Percentiles rank a stretch among this genome's conserved stretches.
phyloP scores from a whole-genome alignment of 2,113 vertebrate genomes.

The Pluvialis apricaria region DNA sequence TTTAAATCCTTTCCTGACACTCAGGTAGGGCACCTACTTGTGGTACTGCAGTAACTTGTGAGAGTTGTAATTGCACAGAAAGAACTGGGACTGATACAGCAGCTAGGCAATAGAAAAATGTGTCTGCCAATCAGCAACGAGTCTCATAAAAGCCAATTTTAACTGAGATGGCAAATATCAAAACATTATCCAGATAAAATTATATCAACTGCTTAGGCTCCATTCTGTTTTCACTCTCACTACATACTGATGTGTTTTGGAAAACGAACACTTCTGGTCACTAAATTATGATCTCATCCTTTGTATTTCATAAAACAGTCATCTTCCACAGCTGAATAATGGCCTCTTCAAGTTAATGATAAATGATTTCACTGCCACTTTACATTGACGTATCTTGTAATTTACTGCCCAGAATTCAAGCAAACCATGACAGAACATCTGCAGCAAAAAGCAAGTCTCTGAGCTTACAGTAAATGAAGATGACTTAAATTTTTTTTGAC shows the following conservation, averaged over 20 bases:
- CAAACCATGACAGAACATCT: conserved; percentile 40
- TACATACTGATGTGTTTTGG: conserved; percentile 10
- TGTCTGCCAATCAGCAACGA: not conserved
- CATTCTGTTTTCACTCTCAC: not conserved
- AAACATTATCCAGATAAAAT: not conserved
- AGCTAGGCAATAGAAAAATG: not conserved
- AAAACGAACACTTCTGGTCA: conserved; percentile 20
- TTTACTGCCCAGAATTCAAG: conserved; percentile 42
- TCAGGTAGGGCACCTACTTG: not conserved
- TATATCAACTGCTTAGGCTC: not conserved
- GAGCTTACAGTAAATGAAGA: conserved; percentile 52
- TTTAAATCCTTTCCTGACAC: not conserved
- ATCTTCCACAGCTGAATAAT: conserved; percentile 56
- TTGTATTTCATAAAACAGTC: conserved; percentile 59
- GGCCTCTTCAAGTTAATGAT: conserved; percentile 64
- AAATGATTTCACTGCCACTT: conserved; percentile 56
- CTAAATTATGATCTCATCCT: conserved; percentile 67
- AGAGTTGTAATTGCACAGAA: not conserved
- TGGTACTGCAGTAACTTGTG: not conserved
- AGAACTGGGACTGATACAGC: not conserved
- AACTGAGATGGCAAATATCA: not conserved
- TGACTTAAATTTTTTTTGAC: conserved; percentile 33
- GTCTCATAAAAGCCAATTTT: not conserved
- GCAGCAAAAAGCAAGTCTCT: conserved; percentile 25
- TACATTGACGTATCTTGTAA: conserved; percentile 21